These are phyloP conservation scores for Lagopus leucura DNA, from an alignment of 2,113 vertebrate species.

Conservation along the genomic window DNA sequence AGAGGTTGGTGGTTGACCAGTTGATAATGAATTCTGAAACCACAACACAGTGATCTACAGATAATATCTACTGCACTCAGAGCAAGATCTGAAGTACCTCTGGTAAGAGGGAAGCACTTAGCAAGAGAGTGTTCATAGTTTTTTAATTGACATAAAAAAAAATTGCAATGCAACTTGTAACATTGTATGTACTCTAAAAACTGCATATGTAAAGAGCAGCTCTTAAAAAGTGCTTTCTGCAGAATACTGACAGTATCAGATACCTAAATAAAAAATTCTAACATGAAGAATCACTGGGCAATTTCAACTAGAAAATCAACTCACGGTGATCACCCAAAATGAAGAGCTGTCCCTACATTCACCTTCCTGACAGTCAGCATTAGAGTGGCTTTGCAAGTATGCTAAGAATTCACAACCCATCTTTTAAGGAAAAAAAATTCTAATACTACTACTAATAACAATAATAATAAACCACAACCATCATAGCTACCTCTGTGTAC, in stretches of 20 bases:
- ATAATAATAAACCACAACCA: background rate
- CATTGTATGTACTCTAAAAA: background rate
- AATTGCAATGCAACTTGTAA: background rate
- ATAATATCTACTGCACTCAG: background rate
- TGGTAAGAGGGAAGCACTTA: background rate
- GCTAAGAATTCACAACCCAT: background rate
- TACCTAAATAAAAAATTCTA: background rate
- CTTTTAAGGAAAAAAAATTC: background rate
- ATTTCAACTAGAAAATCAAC: background rate
- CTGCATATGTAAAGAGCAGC: background rate
- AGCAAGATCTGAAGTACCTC: background rate
- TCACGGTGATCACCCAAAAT: background rate
- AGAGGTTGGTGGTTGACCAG: background rate
- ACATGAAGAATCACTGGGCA: background rate
- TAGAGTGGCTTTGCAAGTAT: background rate
- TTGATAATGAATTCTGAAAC: background rate
- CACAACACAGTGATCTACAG: background rate
- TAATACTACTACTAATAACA: too few relatives aligned
- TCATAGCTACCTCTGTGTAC: background rate
- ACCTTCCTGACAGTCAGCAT: background rate
- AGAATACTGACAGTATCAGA: background rate
- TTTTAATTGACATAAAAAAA: background rate
- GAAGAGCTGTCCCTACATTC: background rate
- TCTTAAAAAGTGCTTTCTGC: background rate
- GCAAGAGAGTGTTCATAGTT: background rate